These are phyloP conservation scores for Clivina fossor DNA, from an alignment of 2,888 invertebrate species.

Conservation along the genomic window DNA sequence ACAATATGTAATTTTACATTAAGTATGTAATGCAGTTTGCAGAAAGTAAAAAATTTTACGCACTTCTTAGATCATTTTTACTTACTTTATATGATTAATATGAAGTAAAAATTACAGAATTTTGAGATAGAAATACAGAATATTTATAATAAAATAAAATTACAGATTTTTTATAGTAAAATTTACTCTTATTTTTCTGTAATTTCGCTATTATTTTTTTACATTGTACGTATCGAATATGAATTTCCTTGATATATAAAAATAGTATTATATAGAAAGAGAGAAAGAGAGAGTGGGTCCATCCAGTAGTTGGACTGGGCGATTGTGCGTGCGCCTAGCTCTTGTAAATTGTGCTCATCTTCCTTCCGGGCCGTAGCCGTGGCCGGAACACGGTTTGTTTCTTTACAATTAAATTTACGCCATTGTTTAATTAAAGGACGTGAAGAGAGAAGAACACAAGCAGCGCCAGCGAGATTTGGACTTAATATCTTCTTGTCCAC, in stretches of 20 bases:
- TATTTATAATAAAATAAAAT: too few relatives aligned
- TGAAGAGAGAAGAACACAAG: background rate
- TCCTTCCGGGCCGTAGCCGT: constrained; percentile 13
- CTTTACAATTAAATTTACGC: constrained; percentile 38
- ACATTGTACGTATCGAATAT: too few relatives aligned
- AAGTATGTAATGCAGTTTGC: too few relatives aligned
- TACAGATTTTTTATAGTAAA: too few relatives aligned
- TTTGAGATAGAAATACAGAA: too few relatives aligned
- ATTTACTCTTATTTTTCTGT: too few relatives aligned
- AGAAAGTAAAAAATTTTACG: too few relatives aligned
- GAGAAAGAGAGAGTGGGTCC: background rate
- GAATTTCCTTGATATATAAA: background rate
- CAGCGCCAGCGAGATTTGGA: constrained; percentile 21
- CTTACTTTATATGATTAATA: too few relatives aligned
- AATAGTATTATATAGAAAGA: background rate
- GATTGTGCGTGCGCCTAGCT: constrained; percentile 1
- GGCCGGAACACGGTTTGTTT: constrained; percentile 34
- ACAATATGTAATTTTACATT: too few relatives aligned
- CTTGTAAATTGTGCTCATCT: constrained; percentile 25
- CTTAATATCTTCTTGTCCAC: constrained; percentile 27
- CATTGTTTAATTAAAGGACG: constrained; percentile 35
- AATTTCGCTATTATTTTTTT: too few relatives aligned
- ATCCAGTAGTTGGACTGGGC: background rate
- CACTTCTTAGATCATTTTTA: too few relatives aligned
- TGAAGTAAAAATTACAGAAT: too few relatives aligned